phyloP scores from a whole-genome alignment of 2,113 vertebrate species.

The Pollimyrus isidori region DNA sequence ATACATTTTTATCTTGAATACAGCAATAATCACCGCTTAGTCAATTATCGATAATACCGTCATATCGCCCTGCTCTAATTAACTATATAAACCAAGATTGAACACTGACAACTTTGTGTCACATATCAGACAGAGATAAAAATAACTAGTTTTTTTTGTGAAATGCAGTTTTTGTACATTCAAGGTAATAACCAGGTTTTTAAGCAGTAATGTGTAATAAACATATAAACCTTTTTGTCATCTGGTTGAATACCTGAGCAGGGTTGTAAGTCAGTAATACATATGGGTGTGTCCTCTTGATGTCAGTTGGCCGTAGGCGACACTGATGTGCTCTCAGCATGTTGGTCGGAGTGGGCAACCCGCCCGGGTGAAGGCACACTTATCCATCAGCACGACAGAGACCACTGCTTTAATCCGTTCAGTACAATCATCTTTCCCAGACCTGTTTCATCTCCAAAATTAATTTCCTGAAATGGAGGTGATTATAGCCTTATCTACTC shows the following conservation, averaged over 20 bases:
- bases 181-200: background rate
- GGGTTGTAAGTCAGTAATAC: background rate
- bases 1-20: background rate
- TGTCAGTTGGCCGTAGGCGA: background rate
- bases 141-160: background rate
- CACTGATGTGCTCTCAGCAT: background rate
- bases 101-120: background rate
- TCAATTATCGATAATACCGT: background rate
- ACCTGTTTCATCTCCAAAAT: conserved; percentile 50
- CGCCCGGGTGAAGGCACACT: background rate
- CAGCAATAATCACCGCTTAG: background rate
- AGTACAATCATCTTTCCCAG: conserved; percentile 37
- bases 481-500: conserved; percentile 15
- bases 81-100: background rate
- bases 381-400: conserved; percentile 43
- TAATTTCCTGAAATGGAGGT: conserved; percentile 50
- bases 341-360: background rate
- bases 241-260: background rate
- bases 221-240: background rate
- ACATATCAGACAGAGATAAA: background rate
- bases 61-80: background rate
- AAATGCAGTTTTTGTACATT: background rate
- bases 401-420: conserved; percentile 40
- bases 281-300: background rate
- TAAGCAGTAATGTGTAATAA: background rate